Evolutionary conservation across 1,140 invertebrate genomes (phyloP).

Genomic region (Panulirus ornatus): DNA sequence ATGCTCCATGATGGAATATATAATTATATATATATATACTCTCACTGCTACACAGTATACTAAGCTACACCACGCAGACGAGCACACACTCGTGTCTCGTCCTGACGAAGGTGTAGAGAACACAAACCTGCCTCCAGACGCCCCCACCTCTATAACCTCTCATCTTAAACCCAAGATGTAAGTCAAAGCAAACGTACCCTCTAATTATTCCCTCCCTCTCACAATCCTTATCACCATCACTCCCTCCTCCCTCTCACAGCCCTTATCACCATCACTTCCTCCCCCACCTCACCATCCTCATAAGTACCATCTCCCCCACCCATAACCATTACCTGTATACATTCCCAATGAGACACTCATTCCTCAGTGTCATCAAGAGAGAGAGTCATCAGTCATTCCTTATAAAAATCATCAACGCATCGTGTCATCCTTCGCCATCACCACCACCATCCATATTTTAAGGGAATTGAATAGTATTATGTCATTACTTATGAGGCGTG

Average conservation of each 20-base stretch:
- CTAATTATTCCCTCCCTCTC: no score
- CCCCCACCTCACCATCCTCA: background rate
- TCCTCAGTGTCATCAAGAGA: background rate
- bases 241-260: background rate
- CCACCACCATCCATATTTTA: background rate
- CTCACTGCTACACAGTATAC: background rate
- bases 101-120: no score
- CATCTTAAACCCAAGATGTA: no score
- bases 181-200: no score
- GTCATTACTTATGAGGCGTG: background rate
- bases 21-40: background rate
- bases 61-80: background rate
- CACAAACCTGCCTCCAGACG: no score
- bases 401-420: background rate
- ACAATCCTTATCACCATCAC: no score
- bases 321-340: background rate
- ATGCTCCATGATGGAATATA: no score
- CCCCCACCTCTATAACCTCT: no score
- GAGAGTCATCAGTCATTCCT: no score
- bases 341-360: conserved; percentile 35
- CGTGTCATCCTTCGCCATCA: background rate
- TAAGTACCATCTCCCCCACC: background rate
- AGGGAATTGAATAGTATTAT: background rate
- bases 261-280: background rate
- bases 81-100: no score